phyloP scores from a whole-genome alignment of 2,888 invertebrate genomes.

The Eugnorisma glareosa region DNA sequence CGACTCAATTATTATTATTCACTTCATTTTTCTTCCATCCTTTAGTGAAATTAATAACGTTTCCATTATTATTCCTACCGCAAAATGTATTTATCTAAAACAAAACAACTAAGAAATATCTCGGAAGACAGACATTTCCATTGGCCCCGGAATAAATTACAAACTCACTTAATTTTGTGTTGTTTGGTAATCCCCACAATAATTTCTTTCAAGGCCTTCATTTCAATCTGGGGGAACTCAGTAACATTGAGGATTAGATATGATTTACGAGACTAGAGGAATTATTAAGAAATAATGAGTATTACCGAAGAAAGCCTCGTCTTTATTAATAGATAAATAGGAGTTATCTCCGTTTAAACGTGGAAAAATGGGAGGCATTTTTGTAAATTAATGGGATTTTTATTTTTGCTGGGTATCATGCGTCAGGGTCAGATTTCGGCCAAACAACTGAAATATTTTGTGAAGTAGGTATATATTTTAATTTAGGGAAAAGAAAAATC shows the following conservation, averaged over 20 bases:
- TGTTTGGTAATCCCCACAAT: conserved; percentile 79
- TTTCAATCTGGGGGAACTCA: conserved; percentile 74
- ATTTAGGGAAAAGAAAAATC: not conserved
- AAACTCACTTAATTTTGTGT: conserved; percentile 80
- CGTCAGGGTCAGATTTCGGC: conserved; percentile 18
- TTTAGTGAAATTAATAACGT: conserved; percentile 70
- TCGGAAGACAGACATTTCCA: conserved; percentile 73
- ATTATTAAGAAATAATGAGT: conserved; percentile 74
- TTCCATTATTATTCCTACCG: conserved; percentile 71
- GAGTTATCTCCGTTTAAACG: conserved; percentile 45
- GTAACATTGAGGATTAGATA: conserved; percentile 72
- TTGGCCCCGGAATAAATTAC: conserved; percentile 78
- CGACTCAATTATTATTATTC: conserved; percentile 37
- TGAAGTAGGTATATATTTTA: conserved; percentile 3
- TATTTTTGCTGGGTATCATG: conserved; percentile 28
- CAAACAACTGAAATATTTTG: conserved; percentile 18
- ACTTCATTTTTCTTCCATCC: conserved; percentile 43
- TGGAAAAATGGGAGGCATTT: conserved; percentile 43
- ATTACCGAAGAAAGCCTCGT: conserved; percentile 58
- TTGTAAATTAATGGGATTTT: conserved; percentile 20
- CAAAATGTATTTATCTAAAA: conserved; percentile 75
- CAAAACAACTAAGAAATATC: conserved; percentile 78
- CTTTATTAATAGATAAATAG: conserved; percentile 62
- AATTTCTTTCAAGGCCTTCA: conserved; percentile 79
- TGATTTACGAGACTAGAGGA: conserved; percentile 71